A percentile compares a stretch with the other conserved stretches of the same genome.
Conservation (phyloP, 53 echinoderm and acorn worm genomes). For the Arbacia lixula region DNA sequence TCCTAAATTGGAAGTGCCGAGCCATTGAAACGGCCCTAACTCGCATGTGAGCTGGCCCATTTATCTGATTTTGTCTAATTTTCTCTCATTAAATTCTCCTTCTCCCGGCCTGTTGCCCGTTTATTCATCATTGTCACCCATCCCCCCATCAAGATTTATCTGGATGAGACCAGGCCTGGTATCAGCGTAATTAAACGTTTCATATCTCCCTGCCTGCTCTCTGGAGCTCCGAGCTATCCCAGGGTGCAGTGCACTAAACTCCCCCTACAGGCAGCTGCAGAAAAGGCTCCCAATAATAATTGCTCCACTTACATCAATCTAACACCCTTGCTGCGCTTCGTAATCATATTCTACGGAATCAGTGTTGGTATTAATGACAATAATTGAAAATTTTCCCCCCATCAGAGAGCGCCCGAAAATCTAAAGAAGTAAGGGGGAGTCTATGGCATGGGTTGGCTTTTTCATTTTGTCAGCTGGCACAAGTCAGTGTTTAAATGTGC, state of each 20-base stretch:
- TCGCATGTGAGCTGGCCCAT: constrained; percentile 39
- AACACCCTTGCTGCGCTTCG: not conserved
- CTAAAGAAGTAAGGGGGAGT: not conserved
- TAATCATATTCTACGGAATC: constrained; percentile 6
- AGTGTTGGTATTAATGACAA: constrained; percentile 9
- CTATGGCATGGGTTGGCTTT: not conserved
- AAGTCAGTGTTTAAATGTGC: constrained; percentile 27
- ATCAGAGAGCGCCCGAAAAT: no score
- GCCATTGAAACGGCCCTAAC: constrained; percentile 26
- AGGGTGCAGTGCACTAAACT: not conserved
- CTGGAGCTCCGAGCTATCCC: not conserved
- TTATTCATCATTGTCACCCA: constrained; percentile 41
- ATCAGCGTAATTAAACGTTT: constrained; percentile 35
- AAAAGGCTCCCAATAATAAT: constrained; percentile 15
- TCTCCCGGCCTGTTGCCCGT: constrained; percentile 22
- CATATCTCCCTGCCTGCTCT: constrained; percentile 35
- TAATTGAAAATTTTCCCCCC: constrained; percentile 29
- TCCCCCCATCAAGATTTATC: constrained; percentile 47
- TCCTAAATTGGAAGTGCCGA: constrained; percentile 36
- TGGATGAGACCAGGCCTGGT: constrained; percentile 17
- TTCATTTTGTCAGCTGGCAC: constrained; percentile 22
- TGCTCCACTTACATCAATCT: constrained; percentile 44
- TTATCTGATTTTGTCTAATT: constrained; percentile 63
- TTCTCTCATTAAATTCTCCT: constrained; percentile 51
- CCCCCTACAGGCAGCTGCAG: no score